Percentiles rank a stretch among this genome's conserved stretches.
Conservation (phyloP, 2,113 vertebrate genomes). For the Ciconia boyciana region DNA sequence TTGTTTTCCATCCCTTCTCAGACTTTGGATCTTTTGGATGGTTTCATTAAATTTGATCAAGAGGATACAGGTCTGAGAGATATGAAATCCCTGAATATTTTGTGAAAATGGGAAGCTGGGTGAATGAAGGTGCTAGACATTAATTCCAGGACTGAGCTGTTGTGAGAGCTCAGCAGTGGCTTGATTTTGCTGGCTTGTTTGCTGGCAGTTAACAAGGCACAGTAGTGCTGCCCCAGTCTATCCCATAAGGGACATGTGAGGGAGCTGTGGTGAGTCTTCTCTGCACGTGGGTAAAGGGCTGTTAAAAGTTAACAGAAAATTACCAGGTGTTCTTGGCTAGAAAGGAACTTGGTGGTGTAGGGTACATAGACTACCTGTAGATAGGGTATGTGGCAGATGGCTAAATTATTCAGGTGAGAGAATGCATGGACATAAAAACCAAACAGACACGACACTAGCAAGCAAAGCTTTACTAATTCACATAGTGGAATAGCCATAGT, state of each 20-base stretch:
- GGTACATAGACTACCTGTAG: fast-evolving
- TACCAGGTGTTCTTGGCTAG: background rate
- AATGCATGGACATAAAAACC: background rate
- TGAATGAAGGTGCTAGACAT: background rate
- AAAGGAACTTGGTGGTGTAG: background rate
- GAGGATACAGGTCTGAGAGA: background rate
- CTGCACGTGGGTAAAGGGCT: background rate
- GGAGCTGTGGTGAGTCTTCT: background rate
- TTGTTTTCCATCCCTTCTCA: background rate
- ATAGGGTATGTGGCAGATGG: background rate
- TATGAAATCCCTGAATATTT: background rate
- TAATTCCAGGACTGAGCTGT: background rate
- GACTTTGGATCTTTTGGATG: background rate
- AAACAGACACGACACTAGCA: fast-evolving
- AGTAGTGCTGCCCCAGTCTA: background rate
- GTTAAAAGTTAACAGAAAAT: background rate
- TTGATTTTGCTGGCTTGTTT: background rate
- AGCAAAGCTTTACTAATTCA: background rate
- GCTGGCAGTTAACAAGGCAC: background rate
- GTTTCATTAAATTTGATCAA: background rate
- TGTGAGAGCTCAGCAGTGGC: background rate
- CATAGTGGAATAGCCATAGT: fast-evolving
- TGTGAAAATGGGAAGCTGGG: background rate
- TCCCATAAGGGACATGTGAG: fast-evolving
- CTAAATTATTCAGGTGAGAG: background rate